These are phyloP conservation scores for Zoanthus sociatus DNA, from an alignment of 92 coral and sea anemone species.

Conservation along the genomic window DNA sequence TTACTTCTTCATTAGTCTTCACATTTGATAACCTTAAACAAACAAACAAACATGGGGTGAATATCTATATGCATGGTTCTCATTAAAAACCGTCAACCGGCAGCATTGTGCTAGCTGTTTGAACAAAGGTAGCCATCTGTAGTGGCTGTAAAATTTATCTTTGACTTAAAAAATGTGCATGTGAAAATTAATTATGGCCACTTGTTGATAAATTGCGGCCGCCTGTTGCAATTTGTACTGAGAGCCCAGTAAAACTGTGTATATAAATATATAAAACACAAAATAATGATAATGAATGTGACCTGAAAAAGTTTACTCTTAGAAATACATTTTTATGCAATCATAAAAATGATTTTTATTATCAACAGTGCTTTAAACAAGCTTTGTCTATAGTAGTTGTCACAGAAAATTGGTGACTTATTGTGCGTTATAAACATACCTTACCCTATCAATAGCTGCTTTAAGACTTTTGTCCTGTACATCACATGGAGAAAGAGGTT, in stretches of 20 bases:
- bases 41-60: neutral
- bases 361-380: neutral
- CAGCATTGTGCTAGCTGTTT: no score
- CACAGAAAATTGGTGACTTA: neutral
- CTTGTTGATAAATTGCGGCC: neutral
- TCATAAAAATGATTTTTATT: neutral
- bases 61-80: neutral
- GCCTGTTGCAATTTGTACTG: neutral
- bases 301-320: conserved; percentile 9
- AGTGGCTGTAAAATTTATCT: neutral
- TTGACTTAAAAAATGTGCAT: neutral
- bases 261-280: neutral
- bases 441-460: conserved; percentile 72
- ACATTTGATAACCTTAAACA: conserved; percentile 14
- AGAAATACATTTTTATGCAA: neutral
- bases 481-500: conserved; percentile 62
- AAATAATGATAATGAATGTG: conserved; percentile 6
- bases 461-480: conserved; percentile 56
- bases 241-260: neutral
- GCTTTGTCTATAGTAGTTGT: neutral
- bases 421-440: neutral
- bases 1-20: conserved; percentile 21
- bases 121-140: no score
- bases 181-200: neutral
- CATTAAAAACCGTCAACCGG: neutral